Percentiles rank a stretch among this genome's conserved stretches.
phyloP scores from a whole-genome alignment of 1,140 invertebrate genomes.

The Cryptotermes secundus region DNA sequence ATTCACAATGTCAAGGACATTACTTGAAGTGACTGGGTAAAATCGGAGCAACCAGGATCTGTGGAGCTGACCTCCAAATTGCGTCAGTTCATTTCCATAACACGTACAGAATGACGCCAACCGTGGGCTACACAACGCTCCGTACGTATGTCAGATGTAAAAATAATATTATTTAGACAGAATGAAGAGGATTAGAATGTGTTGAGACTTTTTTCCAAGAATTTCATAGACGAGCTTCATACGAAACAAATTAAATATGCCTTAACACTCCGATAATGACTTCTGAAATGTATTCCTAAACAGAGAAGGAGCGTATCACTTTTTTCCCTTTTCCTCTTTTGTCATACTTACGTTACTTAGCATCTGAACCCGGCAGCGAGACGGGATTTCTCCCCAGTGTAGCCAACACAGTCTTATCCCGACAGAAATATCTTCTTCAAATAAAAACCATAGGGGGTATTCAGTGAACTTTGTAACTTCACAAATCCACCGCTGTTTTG shows the following conservation, averaged over 20 bases:
- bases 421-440: not conserved
- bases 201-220: not conserved
- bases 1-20: too few species aligned
- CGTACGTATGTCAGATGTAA: not conserved
- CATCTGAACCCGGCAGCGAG: not conserved
- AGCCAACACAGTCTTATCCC: not conserved
- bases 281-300: constrained; percentile 7
- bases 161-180: not conserved
- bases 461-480: too few species aligned
- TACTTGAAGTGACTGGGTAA: not conserved
- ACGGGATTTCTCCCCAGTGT: not conserved
- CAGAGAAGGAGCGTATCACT: not conserved
- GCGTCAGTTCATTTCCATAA: not conserved
- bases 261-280: not conserved
- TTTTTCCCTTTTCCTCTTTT: not conserved
- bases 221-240: not conserved
- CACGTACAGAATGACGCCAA: not conserved
- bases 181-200: not conserved
- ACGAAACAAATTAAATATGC: constrained; percentile 17
- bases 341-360: not conserved
- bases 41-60: not conserved
- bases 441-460: too few species aligned
- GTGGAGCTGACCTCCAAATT: not conserved
- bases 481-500: too few species aligned
- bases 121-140: not conserved